phyloP scores from a whole-genome alignment of 92 coral and sea anemone genomes.

The Virgularia gustaviana region DNA sequence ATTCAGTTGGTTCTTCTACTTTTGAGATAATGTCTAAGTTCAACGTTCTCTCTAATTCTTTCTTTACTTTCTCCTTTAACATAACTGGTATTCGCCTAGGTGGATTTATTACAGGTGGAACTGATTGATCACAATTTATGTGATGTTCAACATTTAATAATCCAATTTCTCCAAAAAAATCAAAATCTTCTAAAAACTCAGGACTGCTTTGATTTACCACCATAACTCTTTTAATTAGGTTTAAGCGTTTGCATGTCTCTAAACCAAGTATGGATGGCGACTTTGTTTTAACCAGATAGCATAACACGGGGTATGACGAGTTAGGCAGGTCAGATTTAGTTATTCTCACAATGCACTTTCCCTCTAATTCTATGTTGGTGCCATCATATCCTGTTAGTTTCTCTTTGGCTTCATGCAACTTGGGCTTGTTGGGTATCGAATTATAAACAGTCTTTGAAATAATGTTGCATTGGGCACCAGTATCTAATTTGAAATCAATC shows the following conservation, averaged over 20 bases:
- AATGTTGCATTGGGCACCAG: slow-evolving; percentile 18
- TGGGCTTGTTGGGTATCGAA: slow-evolving; percentile 5
- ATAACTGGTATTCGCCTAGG: not conserved
- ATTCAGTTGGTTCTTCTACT: slow-evolving; percentile 9
- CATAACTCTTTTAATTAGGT: slow-evolving; percentile 11
- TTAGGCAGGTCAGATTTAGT: not conserved
- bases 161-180: slow-evolving; percentile 13
- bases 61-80: slow-evolving; percentile 5
- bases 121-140: slow-evolving; percentile 3
- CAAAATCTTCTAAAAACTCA: not conserved
- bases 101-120: slow-evolving; percentile 12
- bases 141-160: slow-evolving; percentile 9
- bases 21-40: slow-evolving; percentile 3
- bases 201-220: not conserved
- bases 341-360: slow-evolving; percentile 11
- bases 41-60: not conserved
- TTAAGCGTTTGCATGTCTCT: slow-evolving; percentile 8
- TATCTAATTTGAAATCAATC: slow-evolving; percentile 21
- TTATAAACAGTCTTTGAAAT: slow-evolving; percentile 14
- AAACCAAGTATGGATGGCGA: not conserved
- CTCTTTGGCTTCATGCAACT: slow-evolving; percentile 12
- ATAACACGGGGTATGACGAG: not conserved
- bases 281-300: not conserved
- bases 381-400: slow-evolving; percentile 16
- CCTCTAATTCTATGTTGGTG: slow-evolving; percentile 5